Base-by-base conservation (phyloP, 1,140 invertebrate genomes). In the Drosophila pseudoananassae region DNA sequence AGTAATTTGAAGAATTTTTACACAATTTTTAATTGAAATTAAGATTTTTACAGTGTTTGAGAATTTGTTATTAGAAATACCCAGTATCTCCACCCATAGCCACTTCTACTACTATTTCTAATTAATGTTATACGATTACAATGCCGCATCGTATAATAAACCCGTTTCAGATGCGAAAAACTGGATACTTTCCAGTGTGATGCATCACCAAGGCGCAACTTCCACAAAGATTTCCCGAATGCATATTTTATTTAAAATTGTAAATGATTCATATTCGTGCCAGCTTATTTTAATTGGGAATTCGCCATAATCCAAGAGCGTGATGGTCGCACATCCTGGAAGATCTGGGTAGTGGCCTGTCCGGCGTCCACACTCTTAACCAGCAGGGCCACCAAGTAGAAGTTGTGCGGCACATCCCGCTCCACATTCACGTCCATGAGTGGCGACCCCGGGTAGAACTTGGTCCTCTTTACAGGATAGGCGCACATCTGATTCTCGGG, bases 401-500 rank as follows among this genome's bases (percentile, higher is more conserved):
- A 88, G n/a, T 56, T 78, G 0, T 43, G 43, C 3, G 82, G 82
- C 20, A 61, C 47, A 25, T 78, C 70, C 0, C 38, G 23, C 7
- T 46, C 58, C 33, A 88, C 59, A 25, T 83, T 76, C 4, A 79
- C 20, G 1, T 65, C 83, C 78, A 88, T 57, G 6, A 88, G 9
- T 4, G 63, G 25, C 1, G 72, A 12, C 9, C 78, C 78, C 1
- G 63, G 55, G 43, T 65, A 88, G 76, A 71, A 83, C 8, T 25
- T 63, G 1, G 54, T 76, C 0, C 52, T 38, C 9, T 60, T 66
- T 0, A 38, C 20, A 3, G 84, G 83, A 27, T 27, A 83, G 1
- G 14, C 76, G 12, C 83, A 83, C 27, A 88, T 57, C 38, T 88
- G 83, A 40, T 68, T 76, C 8, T 76, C 71, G 0, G 82, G 78